Evolutionary conservation across 2,888 invertebrate species (phyloP).

Genomic region (Dolichomitus sp.): DNA sequence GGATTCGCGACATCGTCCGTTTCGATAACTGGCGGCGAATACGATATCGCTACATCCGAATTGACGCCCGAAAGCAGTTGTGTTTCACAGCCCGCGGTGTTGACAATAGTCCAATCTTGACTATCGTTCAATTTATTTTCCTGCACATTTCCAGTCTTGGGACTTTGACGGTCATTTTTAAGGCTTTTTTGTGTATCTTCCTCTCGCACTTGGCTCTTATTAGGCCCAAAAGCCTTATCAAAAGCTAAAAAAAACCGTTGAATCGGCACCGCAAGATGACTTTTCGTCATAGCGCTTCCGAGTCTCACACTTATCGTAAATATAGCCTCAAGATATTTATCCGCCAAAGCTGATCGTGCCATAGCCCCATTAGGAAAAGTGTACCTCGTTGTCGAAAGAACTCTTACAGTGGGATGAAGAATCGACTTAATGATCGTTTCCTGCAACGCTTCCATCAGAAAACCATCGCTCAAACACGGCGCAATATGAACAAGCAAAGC

Average conservation of each 20-base stretch:
- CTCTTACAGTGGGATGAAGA: slow-evolving; percentile 93
- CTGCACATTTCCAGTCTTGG: slow-evolving; percentile 25
- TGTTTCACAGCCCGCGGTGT: slow-evolving; percentile 57
- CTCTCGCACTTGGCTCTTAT: slow-evolving; percentile 59
- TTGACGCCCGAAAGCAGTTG: slow-evolving; percentile 69
- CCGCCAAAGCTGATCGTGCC: slow-evolving; percentile 92
- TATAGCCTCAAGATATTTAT: slow-evolving; percentile 94
- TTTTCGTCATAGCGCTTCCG: slow-evolving; percentile 92
- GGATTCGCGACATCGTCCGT: slow-evolving; percentile 76
- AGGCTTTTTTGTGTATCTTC: slow-evolving; percentile 51
- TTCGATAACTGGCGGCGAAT: slow-evolving; percentile 87
- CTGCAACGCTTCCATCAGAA: slow-evolving; percentile 95
- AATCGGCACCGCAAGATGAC: slow-evolving; percentile 91
- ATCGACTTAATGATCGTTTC: slow-evolving; percentile 95
- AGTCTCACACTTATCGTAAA: slow-evolving; percentile 93
- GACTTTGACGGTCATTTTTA: slow-evolving; percentile 63
- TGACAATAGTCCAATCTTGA: slow-evolving; percentile 64
- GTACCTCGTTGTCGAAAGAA: slow-evolving; percentile 93
- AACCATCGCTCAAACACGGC: slow-evolving; percentile 93
- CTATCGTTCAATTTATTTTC: slow-evolving; percentile 35
- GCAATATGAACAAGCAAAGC: slow-evolving; percentile 93
- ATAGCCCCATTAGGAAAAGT: slow-evolving; percentile 93
- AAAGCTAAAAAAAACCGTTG: slow-evolving; percentile 93
- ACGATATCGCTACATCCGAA: slow-evolving; percentile 88
- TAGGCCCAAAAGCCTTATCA: slow-evolving; percentile 90